Percentiles rank a stretch among this genome's conserved stretches.
Conservation (phyloP, 2,888 invertebrate genomes). For the Amiota minor region DNA sequence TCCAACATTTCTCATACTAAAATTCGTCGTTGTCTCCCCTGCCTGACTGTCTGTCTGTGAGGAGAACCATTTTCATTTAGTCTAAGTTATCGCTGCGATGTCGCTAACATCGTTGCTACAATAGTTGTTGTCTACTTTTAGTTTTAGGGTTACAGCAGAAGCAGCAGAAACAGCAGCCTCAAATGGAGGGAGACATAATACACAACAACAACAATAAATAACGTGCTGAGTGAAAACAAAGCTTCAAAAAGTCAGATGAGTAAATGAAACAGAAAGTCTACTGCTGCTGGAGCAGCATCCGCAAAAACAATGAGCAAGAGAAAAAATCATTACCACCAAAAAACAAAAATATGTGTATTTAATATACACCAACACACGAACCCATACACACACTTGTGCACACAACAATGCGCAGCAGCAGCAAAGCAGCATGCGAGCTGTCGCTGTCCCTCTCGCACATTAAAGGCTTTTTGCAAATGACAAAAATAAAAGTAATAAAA, state of each 20-base stretch:
- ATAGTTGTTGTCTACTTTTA: slow-evolving; percentile 7
- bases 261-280: slow-evolving; percentile 46
- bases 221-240: not conserved
- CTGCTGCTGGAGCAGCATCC: slow-evolving; percentile 25
- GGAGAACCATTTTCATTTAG: slow-evolving; percentile 27
- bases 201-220: slow-evolving; percentile 20
- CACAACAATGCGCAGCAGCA: slow-evolving; percentile 22
- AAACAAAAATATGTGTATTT: slow-evolving; percentile 15
- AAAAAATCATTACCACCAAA: slow-evolving; percentile 58
- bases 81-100: not conserved
- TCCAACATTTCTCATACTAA: not conserved
- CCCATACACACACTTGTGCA: slow-evolving; percentile 6
- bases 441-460: slow-evolving; percentile 51
- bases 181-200: slow-evolving; percentile 10
- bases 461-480: slow-evolving; percentile 21
- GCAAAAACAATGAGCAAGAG: slow-evolving; percentile 50
- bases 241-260: slow-evolving; percentile 46
- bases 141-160: slow-evolving; percentile 52
- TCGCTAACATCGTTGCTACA: too few species aligned
- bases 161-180: slow-evolving; percentile 2
- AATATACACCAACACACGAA: slow-evolving; percentile 11
- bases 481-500: slow-evolving; percentile 19
- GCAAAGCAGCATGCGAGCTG: not conserved
- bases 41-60: not conserved
- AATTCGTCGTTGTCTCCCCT: not conserved